Evolutionary conservation across 2,797 vertebrate species (phyloP).

Genomic region (Parauchenoglanis punctatus): DNA sequence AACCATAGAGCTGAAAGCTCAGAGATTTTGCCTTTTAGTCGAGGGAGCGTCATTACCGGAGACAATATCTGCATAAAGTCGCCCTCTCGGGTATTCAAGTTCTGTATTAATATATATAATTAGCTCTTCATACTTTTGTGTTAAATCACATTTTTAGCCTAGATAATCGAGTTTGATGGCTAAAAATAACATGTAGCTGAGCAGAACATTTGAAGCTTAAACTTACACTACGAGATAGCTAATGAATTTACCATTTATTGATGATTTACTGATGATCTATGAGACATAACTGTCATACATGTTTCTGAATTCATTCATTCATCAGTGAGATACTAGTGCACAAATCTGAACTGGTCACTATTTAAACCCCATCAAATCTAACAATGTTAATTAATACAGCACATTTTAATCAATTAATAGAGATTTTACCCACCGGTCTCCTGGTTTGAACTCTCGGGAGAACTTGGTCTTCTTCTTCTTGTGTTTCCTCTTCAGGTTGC

Average conservation of each 20-base stretch:
- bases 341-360: not conserved
- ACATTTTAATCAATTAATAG: not conserved
- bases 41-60: not conserved
- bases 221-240: not conserved
- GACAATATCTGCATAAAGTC: not conserved
- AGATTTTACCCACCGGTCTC: conserved; percentile 82
- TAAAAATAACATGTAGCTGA: not conserved
- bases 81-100: not conserved
- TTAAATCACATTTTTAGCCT: not conserved
- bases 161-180: not conserved
- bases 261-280: not conserved
- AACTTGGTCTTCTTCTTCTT: conserved; percentile 97
- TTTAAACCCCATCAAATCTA: not conserved
- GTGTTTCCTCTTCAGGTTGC: conserved; percentile 95
- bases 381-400: not conserved
- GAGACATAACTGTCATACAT: not conserved
- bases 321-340: not conserved
- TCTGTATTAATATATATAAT: not conserved
- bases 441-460: conserved; percentile 91
- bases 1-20: not conserved
- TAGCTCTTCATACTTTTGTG: not conserved
- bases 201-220: not conserved
- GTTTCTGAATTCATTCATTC: not conserved
- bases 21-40: not conserved
- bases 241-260: not conserved